Base-by-base conservation (phyloP, 1,140 invertebrate genomes). In the Limonius californicus region DNA sequence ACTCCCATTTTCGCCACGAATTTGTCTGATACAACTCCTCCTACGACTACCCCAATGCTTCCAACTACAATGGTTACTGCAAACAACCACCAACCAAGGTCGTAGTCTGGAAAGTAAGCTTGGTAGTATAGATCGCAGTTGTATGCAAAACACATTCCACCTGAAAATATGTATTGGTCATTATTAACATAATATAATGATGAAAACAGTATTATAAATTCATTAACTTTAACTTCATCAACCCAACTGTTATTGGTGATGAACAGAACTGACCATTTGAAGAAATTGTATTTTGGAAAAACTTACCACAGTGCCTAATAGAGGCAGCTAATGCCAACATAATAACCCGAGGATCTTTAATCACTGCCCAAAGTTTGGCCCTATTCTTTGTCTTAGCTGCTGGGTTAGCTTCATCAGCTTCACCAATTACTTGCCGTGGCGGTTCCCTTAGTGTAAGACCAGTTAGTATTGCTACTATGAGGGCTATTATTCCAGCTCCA, bases 101-200 rank as follows among this genome's bases (percentile, higher is more conserved):
- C 90, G 61, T 89, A 87, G 64, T 92, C 89, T 0, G 91, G 91
- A 76, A 92, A 94, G 74, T 93, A 93, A 27, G 86, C 86, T 57
- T 90, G 84, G 74, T 93, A 95, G 75, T 92, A 94, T 19, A 93
- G 81, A 76, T 94, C 91, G 6, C 91, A 91, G 74, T 94, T 94
- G 80, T 94, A 94, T 0, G 91, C 90, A 74, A 94, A 94, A 63
- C 87, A 90, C 84, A 93, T 90, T 59, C 91, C 91, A 69, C 91
- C 88, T 89, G 73, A 14, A 77, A 76, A 68, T 45, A n/a, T n/a
- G n/a, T n/a, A n/a, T n/a, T n/a, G n/a, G n/a, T n/a, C n/a, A n/a
- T n/a, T n/a, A n/a, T n/a, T n/a, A n/a, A n/a, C n/a, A n/a, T n/a
- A n/a, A n/a, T n/a, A n/a, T n/a, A n/a, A n/a, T n/a, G n/a, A n/a